Conservation (phyloP, 1,140 invertebrate genomes). For the Manduca sexta region DNA sequence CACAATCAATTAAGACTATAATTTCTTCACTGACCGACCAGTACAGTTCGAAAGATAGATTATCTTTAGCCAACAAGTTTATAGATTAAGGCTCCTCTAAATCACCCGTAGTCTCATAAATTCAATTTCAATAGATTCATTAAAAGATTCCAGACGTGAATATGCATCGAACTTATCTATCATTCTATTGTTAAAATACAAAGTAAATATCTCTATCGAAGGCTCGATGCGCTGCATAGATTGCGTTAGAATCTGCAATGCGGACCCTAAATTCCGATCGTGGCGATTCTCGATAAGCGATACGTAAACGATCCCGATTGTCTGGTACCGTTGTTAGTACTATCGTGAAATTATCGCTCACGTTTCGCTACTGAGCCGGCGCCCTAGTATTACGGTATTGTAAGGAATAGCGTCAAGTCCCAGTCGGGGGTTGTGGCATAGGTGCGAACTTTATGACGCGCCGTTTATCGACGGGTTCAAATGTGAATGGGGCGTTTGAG, state of each 20-base stretch:
- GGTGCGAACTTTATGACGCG: conserved; percentile 1
- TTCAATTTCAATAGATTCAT: neutral
- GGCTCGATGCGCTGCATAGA: conserved; percentile 25
- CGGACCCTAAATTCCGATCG: conserved; percentile 48
- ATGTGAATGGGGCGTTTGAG: neutral
- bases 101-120: neutral
- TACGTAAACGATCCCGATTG: conserved; percentile 56
- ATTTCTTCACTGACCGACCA: too few relatives aligned
- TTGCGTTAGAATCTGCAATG: conserved; percentile 7
- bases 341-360: conserved; percentile 68
- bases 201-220: conserved; percentile 33
- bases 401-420: conserved; percentile 24
- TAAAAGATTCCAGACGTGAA: neutral
- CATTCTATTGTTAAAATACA: conserved; percentile 15
- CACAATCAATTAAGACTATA: too few relatives aligned
- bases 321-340: conserved; percentile 52
- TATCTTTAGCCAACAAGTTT: too few relatives aligned
- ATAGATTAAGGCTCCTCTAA: too few relatives aligned
- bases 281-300: conserved; percentile 61
- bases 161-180: neutral
- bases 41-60: too few relatives aligned
- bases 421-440: conserved; percentile 16
- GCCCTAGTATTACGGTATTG: conserved; percentile 37
- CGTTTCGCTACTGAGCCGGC: conserved; percentile 58
- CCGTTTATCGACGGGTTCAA: too few relatives aligned